Conservation (phyloP, 2,797 vertebrate species). For the Sebastes wilsoni region DNA sequence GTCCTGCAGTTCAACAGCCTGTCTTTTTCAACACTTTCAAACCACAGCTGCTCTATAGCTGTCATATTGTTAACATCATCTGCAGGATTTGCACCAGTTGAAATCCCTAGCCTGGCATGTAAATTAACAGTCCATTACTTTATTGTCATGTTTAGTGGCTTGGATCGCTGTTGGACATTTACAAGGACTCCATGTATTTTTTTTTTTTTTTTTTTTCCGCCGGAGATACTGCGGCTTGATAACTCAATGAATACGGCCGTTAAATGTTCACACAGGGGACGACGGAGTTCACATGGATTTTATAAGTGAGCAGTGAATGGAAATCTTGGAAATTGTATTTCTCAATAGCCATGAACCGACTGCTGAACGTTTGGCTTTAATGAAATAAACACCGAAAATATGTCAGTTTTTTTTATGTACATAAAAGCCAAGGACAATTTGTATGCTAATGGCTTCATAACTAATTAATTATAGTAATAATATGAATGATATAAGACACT, state of each 20-base stretch:
- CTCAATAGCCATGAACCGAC: neutral
- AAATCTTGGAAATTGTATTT: constrained; percentile 8
- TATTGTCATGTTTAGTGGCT: constrained; percentile 55
- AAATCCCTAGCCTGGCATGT: constrained; percentile 15
- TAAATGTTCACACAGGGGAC: constrained; percentile 44
- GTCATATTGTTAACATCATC: constrained; percentile 23
- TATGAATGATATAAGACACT: neutral
- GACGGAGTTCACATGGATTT: constrained; percentile 44
- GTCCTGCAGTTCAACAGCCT: neutral
- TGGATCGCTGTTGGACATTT: constrained; percentile 53
- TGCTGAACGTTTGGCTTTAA: constrained; percentile 12
- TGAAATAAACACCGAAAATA: neutral
- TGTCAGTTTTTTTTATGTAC: neutral
- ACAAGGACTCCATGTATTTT: constrained; percentile 46
- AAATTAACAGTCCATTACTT: constrained; percentile 58
- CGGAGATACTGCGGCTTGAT: constrained; percentile 40
- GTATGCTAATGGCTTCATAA: neutral
- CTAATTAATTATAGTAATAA: neutral
- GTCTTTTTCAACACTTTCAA: neutral
- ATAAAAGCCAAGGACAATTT: neutral
- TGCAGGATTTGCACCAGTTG: constrained; percentile 11
- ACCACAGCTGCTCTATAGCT: neutral
- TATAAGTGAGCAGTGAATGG: constrained; percentile 11
- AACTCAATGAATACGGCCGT: constrained; percentile 48
- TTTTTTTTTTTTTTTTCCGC: constrained; percentile 3